Evolutionary conservation across 2,113 vertebrate genomes (phyloP), one percentile per base, ranked within the genome.

Genomic region (Stegastes partitus): DNA sequence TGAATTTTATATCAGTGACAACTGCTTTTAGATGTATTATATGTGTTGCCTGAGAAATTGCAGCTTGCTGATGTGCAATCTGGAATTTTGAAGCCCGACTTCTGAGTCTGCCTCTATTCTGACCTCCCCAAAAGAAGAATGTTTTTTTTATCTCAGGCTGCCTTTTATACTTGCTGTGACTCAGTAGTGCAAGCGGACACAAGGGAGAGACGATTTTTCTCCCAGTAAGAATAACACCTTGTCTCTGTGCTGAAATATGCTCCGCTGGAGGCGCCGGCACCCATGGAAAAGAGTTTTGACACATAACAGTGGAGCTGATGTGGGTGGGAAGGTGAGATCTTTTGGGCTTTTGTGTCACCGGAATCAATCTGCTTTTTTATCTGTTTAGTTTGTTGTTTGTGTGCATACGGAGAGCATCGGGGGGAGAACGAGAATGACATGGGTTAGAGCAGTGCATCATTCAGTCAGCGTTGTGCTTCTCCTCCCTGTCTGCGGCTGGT

Each of bases 211-310:
- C 0, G 1, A 51, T 72, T 63, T 87, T n/a, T 63, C 70, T 59
- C 59, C 70, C 80, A 11, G 51, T 79, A 67, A 82, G 71, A 87
- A 86, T 68, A 84, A 84, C 88, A 87, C 68, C 77, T 82, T 65
- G 74, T 82, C 68, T 83, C 51, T 7, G 72, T 21, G 68, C 74
- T 79, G 77, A 85, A 83, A 74, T 76, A 71, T 83, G 77, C 55
- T 85, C 62, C 2, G 21, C 54, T 77, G 68, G 71, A 82, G 77
- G 81, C 23, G 23, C 31, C 28, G 7, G 64, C 56, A 70, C 58
- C 74, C 68, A 15, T 6, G 16, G 61, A 77, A 37, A 72, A 68
- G 82, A 79, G 67, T 73, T 83, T 59, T 83, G 77, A 85, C 82
- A 79, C 76, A 37, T 79, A 72, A 57, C 82, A 54, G 82, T 34